A percentile compares a stretch with the other conserved stretches of the same genome.
Conservation (phyloP, 1,140 invertebrate species). For the Drosophila funebris region DNA sequence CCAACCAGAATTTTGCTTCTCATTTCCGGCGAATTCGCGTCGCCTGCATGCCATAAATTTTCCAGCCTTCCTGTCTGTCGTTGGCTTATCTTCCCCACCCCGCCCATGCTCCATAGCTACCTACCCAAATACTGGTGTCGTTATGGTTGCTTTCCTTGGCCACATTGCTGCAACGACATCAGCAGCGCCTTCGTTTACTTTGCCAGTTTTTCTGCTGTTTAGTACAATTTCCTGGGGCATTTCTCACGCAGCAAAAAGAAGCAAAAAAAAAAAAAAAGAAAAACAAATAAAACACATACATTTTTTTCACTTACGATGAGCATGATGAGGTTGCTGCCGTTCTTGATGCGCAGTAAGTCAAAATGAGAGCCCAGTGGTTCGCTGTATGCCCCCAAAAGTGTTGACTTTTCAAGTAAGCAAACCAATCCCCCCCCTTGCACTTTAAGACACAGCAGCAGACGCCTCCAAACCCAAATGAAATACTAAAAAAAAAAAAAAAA, state of each 20-base stretch:
- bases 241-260: conserved; percentile 52
- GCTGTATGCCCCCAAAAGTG: conserved; percentile 21
- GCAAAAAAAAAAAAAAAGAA: conserved; percentile 9
- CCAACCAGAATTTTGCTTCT: conserved; percentile 51
- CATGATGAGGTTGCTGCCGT: conserved; percentile 51
- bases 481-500: conserved; percentile 8
- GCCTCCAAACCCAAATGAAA: conserved; percentile 19
- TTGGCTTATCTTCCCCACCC: conserved; percentile 52
- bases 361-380: conserved; percentile 46
- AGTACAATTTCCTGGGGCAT: conserved; percentile 75
- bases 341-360: conserved; percentile 73
- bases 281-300: conserved; percentile 29
- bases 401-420: conserved; percentile 41
- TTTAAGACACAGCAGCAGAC: not conserved
- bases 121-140: conserved; percentile 28
- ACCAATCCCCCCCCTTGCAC: not conserved
- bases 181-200: conserved; percentile 40
- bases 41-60: conserved; percentile 71
- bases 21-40: conserved; percentile 69
- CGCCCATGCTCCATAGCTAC: not conserved
- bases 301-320: conserved; percentile 71
- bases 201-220: conserved; percentile 59
- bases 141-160: conserved; percentile 61
- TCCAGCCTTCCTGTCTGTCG: conserved; percentile 52
- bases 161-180: conserved; percentile 39